These are phyloP conservation scores for Siniperca knerii DNA, from an alignment of 2,113 vertebrate genomes.

Conservation along the genomic window DNA sequence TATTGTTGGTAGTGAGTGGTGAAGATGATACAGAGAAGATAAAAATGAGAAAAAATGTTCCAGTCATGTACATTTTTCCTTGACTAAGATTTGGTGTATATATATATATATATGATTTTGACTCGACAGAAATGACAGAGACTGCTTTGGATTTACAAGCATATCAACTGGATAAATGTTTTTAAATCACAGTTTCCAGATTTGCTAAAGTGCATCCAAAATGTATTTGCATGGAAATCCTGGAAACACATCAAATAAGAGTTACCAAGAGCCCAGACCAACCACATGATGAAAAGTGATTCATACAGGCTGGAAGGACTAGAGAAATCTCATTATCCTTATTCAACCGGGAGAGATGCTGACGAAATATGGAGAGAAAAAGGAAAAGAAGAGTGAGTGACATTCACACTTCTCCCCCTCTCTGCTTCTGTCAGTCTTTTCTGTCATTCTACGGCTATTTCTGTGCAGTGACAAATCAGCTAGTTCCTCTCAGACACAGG, in stretches of 20 bases:
- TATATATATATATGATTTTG: no score
- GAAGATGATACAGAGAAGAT: not conserved
- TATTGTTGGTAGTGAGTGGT: not conserved
- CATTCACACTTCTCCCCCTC: not conserved
- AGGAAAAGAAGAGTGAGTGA: not conserved
- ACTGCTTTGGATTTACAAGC: not conserved
- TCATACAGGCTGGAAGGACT: no score
- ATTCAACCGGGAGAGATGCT: not conserved
- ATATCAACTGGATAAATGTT: not conserved
- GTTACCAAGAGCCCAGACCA: not conserved
- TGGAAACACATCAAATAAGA: not conserved
- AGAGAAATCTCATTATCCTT: not conserved
- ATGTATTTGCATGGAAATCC: not conserved
- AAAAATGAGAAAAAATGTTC: not conserved
- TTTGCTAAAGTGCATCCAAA: not conserved
- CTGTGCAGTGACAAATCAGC: not conserved
- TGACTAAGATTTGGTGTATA: not conserved
- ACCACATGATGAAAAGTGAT: not conserved
- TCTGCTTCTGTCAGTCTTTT: not conserved
- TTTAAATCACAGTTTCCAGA: not conserved
- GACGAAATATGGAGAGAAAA: not conserved
- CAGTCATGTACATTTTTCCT: not conserved
- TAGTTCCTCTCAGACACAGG: not conserved
- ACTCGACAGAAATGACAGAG: not conserved
- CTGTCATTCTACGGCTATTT: conserved; percentile 2